Percentiles rank a stretch among this genome's conserved stretches.
Evolutionary conservation across 1,140 invertebrate species (phyloP).

Genomic region (Drosophila bipectinata): DNA sequence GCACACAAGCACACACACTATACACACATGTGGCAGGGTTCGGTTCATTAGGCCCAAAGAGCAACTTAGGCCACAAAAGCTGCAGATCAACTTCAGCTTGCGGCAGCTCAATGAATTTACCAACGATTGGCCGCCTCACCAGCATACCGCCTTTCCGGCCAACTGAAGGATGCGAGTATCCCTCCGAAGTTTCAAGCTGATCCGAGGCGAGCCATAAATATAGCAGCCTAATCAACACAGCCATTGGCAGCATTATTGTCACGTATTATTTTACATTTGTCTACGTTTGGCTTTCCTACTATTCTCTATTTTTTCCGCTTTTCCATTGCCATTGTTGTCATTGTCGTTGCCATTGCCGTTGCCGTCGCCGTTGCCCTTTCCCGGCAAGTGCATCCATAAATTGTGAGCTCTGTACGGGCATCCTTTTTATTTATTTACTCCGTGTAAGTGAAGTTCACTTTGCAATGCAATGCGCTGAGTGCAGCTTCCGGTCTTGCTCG

Average conservation of each 20-base stretch:
- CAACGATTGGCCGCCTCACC: slow-evolving; percentile 35
- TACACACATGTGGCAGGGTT: slow-evolving; percentile 15
- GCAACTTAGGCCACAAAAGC: slow-evolving; percentile 62
- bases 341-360: not conserved
- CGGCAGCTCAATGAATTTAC: slow-evolving; percentile 63
- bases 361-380: slow-evolving; percentile 26
- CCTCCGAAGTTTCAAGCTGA: not conserved
- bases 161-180: not conserved
- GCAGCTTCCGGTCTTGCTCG: slow-evolving; percentile 33
- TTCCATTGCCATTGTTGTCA: slow-evolving; percentile 10
- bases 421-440: slow-evolving; percentile 70
- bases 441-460: slow-evolving; percentile 68
- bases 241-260: slow-evolving; percentile 73
- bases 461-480: slow-evolving; percentile 60
- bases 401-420: slow-evolving; percentile 39
- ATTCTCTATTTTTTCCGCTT: slow-evolving; percentile 1
- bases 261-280: slow-evolving; percentile 77
- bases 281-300: slow-evolving; percentile 51
- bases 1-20: slow-evolving; percentile 27
- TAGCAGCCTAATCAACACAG: slow-evolving; percentile 71
- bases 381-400: slow-evolving; percentile 56
- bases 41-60: slow-evolving; percentile 74
- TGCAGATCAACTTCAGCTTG: slow-evolving; percentile 59
- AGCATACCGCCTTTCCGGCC: not conserved
- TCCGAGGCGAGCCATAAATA: slow-evolving; percentile 54